phyloP scores from a whole-genome alignment of 2,797 vertebrate species.

The Heterohyrax brucei region DNA sequence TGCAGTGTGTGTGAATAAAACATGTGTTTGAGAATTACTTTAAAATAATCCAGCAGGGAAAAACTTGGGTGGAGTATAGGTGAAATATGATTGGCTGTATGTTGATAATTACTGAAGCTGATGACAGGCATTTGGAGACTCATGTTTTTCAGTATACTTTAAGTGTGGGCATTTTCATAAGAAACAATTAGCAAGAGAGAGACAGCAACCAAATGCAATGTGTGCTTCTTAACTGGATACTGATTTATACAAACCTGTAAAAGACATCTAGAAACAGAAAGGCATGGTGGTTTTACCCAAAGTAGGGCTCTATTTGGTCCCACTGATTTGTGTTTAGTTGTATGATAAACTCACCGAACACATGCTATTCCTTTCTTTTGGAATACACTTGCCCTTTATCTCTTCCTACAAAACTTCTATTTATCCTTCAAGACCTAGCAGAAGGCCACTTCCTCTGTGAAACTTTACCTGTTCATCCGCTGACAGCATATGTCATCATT shows the following conservation, averaged over 20 bases:
- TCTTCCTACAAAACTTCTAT: conserved; percentile 46
- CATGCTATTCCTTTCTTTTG: neutral
- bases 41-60: neutral
- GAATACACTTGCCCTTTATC: neutral
- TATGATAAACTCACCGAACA: neutral
- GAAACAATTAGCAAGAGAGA: conserved; percentile 5
- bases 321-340: neutral
- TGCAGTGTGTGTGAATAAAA: neutral
- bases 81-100: neutral
- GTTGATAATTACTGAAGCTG: neutral
- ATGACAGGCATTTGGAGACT: neutral
- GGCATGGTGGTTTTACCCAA: neutral
- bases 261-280: conserved; percentile 18
- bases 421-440: conserved; percentile 6
- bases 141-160: conserved; percentile 10
- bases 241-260: conserved; percentile 25
- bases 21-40: neutral
- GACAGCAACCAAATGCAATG: neutral
- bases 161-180: conserved; percentile 10
- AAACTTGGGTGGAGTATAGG: neutral
- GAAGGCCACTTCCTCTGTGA: conserved; percentile 3
- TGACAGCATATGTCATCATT: neutral
- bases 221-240: neutral
- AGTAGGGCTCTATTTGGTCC: neutral
- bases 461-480: neutral